Base-by-base conservation (phyloP, 2,888 invertebrate species). In the Ochropacha duplaris region DNA sequence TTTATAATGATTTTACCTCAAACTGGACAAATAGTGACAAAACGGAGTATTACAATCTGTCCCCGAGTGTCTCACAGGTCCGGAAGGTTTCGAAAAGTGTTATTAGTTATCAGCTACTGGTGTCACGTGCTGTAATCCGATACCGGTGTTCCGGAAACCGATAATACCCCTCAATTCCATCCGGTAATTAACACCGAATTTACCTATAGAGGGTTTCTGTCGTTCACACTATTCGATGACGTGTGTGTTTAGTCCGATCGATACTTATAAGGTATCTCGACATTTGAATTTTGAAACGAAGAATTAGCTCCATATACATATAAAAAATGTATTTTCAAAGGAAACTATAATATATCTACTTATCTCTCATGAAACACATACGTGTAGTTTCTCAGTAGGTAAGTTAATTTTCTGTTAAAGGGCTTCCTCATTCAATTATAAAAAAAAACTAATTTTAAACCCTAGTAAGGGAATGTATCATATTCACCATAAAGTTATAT, bases 121-220 rank as follows among this genome's bases (percentile, higher is more conserved):
- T 58, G 36, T 50, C 58, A 50, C 58, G 44, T 19, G 24, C 50
- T 36, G 50, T 50, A 50, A 22, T 26, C 26, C 52, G 64, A 66
- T 66, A 68, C 71, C 62, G 66, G 73, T 71, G 60, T 55, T 59
- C 61, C 67, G 67, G 65, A 61, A 61, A 64, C 66, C 50, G 44
- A 44, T 65, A 60, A 62, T 61, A 62, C 65, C 65, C 65, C 50
- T 57, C 66, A 71, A 72, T 65, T 59, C 69, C 65, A 60, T 68
- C 60, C 58, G 60, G 71, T 73, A 72, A 72, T 66, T 64, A 66
- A 72, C 60, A 71, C 71, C 68, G 57, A 56, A 66, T 58, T 61
- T 64, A 61, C 57, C 44, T 44, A 44, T 44, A 11, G 52, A 31
- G 52, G 52, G 52, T 52, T 52, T 52, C 52, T 22, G 12, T 19